phyloP scores from a whole-genome alignment of 2,797 vertebrate genomes.

The Ispidina lecontei region DNA sequence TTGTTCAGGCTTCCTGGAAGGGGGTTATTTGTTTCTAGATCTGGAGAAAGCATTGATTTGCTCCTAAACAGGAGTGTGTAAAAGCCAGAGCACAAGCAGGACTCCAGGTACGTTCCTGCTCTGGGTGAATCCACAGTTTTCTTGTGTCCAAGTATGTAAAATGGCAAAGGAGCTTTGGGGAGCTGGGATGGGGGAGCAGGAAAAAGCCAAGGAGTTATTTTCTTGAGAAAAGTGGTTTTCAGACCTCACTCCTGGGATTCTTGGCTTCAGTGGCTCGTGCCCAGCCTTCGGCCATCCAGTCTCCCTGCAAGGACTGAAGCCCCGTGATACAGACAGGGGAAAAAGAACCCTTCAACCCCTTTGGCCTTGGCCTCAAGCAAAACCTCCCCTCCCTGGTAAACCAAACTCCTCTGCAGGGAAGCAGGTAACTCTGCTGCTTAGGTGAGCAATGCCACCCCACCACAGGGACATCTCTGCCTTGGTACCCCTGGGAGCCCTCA shows the following conservation, averaged over 20 bases:
- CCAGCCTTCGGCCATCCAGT: neutral
- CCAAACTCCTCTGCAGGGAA: accelerated
- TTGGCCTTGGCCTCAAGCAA: neutral
- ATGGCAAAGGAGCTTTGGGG: neutral
- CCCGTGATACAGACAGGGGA: neutral
- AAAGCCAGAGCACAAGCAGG: neutral
- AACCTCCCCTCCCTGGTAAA: neutral
- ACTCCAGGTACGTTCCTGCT: neutral
- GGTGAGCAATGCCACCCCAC: neutral
- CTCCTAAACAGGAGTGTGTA: neutral
- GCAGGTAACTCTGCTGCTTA: neutral
- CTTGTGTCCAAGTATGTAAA: neutral
- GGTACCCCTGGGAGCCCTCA: neutral
- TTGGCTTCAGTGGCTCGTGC: neutral
- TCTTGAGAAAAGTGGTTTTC: neutral
- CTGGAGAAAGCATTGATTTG: neutral
- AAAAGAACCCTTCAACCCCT: neutral
- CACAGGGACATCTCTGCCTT: accelerated
- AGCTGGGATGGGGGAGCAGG: accelerated
- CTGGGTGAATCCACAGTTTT: neutral
- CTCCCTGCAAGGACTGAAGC: neutral
- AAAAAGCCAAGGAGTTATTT: neutral
- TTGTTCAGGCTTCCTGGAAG: neutral
- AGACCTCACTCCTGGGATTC: neutral
- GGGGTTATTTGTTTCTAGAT: neutral